Evolutionary conservation across 2,113 vertebrate species (phyloP), one percentile per base, ranked within the genome.

Genomic region (Pipra filicauda): DNA sequence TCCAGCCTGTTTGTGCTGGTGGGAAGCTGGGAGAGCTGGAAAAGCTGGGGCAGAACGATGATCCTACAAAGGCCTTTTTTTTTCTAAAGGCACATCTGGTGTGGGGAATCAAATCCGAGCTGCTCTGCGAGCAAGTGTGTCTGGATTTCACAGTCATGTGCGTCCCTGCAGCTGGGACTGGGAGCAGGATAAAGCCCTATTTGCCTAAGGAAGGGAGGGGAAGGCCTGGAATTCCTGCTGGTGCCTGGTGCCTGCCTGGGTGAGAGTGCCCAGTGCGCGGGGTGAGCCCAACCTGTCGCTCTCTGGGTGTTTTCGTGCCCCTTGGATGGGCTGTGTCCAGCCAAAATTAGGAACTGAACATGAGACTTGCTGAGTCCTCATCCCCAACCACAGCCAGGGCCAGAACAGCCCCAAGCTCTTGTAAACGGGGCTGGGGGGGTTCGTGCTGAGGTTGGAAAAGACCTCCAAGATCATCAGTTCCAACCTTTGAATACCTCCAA

Each of bases 81-180:
- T 39, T 37, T 37, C 19, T 43, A 8, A 39, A 85, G 80, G 77
- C 84, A 87, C 94, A 96, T 89, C 86, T 92, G 91, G 80, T 71
- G 80, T 19, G 7, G 73, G 85, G 80, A 84, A 88, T 80, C 55
- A 37, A 86, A 64, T 81, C 48, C 2, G 51, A 81, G 93, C 30
- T 15, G 4, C 49, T 26, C 73, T 58, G 37, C 4, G 70, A 70
- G 79, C 85, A 46, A 88, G 55, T 78, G 94, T 44, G 78, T 4
- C 71, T 61, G 78, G 10, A 6, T 85, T 89, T 88, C 51, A 33
- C 2, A 37, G 76, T n/a, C 91, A 54, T 7, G 48, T 35, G 65
- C 8, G 5, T 59, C 78, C 35, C 31, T 66, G 12, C 92, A 82
- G 91, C 94, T 85, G 77, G 0, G 12, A 9, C 46, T 19, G 2